Conservation (phyloP, 2,888 invertebrate species). For the Chydorus sphaericus region DNA sequence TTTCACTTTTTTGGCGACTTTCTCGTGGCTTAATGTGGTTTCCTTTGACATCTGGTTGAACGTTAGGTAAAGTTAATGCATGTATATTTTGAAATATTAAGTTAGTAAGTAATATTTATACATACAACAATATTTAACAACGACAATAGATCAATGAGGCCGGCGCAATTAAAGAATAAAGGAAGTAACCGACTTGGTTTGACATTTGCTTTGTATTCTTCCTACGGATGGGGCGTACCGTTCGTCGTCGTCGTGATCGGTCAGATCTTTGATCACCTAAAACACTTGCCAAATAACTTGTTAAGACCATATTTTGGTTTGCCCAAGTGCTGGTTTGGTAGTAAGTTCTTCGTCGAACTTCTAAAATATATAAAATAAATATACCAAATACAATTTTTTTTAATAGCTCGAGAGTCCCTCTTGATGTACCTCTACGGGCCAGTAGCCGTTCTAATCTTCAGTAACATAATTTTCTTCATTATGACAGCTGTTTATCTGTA, state of each 20-base stretch:
- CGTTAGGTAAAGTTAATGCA: constrained; percentile 56
- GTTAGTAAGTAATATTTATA: too few relatives aligned
- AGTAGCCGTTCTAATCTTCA: not conserved
- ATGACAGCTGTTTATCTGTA: not conserved
- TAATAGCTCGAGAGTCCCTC: not conserved
- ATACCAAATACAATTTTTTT: too few relatives aligned
- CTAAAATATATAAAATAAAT: constrained; percentile 10
- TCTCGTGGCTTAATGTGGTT: constrained; percentile 63
- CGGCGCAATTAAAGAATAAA: too few relatives aligned
- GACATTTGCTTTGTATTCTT: constrained; percentile 30
- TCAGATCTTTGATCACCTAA: constrained; percentile 19
- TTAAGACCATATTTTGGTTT: not conserved
- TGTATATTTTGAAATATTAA: too few relatives aligned
- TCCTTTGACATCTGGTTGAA: constrained; percentile 71
- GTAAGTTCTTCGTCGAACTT: not conserved
- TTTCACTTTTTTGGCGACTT: constrained; percentile 39
- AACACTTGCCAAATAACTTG: constrained; percentile 23
- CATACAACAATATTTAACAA: too few relatives aligned
- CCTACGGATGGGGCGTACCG: constrained; percentile 13
- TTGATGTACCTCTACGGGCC: constrained; percentile 3
- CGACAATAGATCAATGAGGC: too few relatives aligned
- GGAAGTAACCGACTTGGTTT: not conserved
- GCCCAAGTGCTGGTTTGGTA: not conserved
- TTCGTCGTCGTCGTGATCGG: constrained; percentile 11
- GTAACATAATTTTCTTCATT: not conserved